Conservation (phyloP, 2,888 invertebrate genomes). For the Xestia c-nigrum region DNA sequence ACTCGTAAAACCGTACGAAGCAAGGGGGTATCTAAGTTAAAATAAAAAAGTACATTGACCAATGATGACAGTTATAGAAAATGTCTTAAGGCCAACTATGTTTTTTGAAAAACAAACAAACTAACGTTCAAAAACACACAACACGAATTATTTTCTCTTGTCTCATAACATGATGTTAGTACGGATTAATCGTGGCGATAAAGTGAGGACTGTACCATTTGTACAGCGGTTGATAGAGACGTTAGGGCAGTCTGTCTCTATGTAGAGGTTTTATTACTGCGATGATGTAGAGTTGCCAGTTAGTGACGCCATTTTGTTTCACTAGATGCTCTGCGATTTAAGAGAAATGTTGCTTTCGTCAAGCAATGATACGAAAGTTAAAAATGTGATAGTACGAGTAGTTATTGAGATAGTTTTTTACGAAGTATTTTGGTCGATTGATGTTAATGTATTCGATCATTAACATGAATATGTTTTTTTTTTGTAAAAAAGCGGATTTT, state of each 20-base stretch:
- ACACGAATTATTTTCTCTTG: slow-evolving; percentile 9
- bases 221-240: slow-evolving; percentile 35
- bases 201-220: slow-evolving; percentile 26
- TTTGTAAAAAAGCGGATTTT: not conserved
- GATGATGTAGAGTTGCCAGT: slow-evolving; percentile 23
- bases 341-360: not conserved
- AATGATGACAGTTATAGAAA: not conserved
- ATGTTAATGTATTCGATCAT: not conserved
- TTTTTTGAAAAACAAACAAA: not conserved
- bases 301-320: slow-evolving; percentile 34
- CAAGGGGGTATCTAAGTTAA: not conserved
- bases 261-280: slow-evolving; percentile 44
- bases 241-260: slow-evolving; percentile 12
- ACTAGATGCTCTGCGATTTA: slow-evolving; percentile 7
- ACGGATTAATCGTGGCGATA: slow-evolving; percentile 52
- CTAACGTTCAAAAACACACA: not conserved
- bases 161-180: slow-evolving; percentile 18
- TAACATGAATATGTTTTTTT: not conserved
- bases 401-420: not conserved
- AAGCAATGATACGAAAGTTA: not conserved
- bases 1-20: not conserved
- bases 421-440: not conserved
- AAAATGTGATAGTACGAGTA: too few relatives aligned
- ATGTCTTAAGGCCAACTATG: not conserved
- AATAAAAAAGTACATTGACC: not conserved